Evolutionary conservation across 1,140 invertebrate genomes (phyloP), one percentile per base, ranked within the genome.

Genomic region (Euwallacea similis): DNA sequence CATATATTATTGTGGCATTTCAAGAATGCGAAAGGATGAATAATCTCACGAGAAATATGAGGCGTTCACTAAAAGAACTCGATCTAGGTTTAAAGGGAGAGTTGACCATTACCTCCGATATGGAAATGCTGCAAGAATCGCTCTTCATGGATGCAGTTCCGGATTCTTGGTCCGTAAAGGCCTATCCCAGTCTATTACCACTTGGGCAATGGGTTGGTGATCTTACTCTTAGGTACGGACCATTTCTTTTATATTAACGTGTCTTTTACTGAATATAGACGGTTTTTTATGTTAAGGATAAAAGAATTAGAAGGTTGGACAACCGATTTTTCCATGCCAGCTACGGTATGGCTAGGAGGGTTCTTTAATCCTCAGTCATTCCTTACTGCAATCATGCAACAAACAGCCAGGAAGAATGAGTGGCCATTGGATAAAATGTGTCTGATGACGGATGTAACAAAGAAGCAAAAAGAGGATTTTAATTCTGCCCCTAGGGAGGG

Each of bases 311-410:
- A 93, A 75, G 86, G 83, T 44, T 96, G 93, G 94, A 87, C 88
- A 13, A 81, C 86, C 0, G 93, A 94, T 80, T 95, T 94, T 81
- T 86, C 86, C 86, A 83, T 95, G 55, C 95, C 95, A 0, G 82
- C 92, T 0, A 89, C 94, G 0, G 89, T 97, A 16, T 98, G 96
- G 96, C 83, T 98, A 33, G 93, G 90, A 8, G 96, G 95, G 15
- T 96, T 98, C 81, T 98, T 98, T 83, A 98, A 98, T 84, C 96
- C 96, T 0, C 96, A 98, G 82, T 97, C 95, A 10, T 96, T 98
- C 81, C 84, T 98, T 7, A 98, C 96, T 0, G 96, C 96, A 42
- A 96, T 98, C 78, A 98, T 98, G 95, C 96, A 98, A 82, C 93
- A 93, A 81, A 97, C 95, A 56, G 95, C 95, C 1, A 85, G 95